Conservation (phyloP, 2,113 vertebrate genomes). For the Alectura lathami region DNA sequence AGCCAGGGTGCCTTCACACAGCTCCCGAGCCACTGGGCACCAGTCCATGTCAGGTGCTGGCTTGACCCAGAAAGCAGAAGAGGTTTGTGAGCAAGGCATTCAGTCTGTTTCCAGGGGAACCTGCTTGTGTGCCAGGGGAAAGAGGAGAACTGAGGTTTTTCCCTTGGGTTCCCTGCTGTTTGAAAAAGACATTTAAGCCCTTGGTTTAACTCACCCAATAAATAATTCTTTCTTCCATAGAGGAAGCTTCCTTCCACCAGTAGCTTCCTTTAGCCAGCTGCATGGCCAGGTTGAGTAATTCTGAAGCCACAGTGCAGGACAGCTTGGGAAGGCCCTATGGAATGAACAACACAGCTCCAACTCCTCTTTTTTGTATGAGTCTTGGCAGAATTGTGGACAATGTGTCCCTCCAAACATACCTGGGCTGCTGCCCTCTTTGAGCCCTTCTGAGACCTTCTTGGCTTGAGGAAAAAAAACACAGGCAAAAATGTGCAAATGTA, state of each 20-base stretch:
- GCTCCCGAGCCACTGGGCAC: background rate
- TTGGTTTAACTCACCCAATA: background rate
- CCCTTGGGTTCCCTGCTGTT: background rate
- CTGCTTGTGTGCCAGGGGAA: background rate
- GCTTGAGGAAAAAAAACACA: background rate
- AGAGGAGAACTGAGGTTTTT: background rate
- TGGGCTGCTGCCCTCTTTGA: background rate
- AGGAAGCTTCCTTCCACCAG: background rate
- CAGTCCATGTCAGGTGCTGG: background rate
- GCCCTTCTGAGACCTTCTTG: background rate
- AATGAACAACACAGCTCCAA: background rate
- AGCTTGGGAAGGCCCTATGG: background rate
- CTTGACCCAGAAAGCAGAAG: background rate
- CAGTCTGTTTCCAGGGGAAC: background rate
- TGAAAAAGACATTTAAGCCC: background rate
- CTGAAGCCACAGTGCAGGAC: background rate
- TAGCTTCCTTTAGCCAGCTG: background rate
- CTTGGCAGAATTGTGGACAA: background rate
- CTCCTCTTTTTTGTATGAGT: background rate
- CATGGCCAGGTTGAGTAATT: background rate
- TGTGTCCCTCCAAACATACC: accelerated
- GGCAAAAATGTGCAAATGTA: background rate
- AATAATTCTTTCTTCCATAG: background rate
- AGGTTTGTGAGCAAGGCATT: background rate
- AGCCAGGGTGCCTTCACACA: background rate